phyloP scores from a whole-genome alignment of 2,797 vertebrate species.

The Lophius americanus region DNA sequence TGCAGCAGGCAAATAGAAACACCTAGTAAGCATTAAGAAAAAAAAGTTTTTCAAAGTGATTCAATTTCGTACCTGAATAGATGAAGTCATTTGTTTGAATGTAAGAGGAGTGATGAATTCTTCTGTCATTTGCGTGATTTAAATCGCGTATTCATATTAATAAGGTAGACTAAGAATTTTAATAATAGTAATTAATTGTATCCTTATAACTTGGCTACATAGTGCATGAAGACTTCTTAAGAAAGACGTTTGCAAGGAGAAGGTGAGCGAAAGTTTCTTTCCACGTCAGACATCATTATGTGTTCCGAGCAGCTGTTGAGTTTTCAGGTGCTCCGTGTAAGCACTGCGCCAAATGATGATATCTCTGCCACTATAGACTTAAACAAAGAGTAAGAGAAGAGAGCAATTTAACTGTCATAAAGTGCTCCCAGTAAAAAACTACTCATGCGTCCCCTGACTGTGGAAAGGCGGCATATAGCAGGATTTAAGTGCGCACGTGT shows the following conservation, averaged over 20 bases:
- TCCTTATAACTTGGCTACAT: neutral
- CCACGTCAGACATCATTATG: too few species aligned
- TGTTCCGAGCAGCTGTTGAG: conserved; percentile 13
- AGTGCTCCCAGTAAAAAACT: conserved; percentile 4
- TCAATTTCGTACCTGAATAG: neutral
- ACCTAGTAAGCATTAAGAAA: too few species aligned
- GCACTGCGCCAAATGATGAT: conserved; percentile 37
- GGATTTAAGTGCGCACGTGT: neutral
- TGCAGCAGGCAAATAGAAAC: too few species aligned
- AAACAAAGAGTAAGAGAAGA: conserved; percentile 14
- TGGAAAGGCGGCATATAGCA: conserved; percentile 1
- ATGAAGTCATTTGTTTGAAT: neutral
- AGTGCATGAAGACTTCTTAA: neutral
- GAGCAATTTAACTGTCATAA: conserved; percentile 8
- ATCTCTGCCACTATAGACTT: conserved; percentile 31
- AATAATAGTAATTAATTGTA: too few species aligned
- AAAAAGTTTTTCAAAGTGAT: too few species aligned
- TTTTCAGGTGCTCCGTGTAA: conserved; percentile 28
- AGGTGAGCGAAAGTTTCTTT: too few species aligned
- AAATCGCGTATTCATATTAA: too few species aligned
- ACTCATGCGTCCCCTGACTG: neutral
- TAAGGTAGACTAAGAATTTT: too few species aligned
- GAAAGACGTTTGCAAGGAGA: too few species aligned
- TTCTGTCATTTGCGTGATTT: too few species aligned
- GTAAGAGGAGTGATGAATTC: neutral